These are phyloP conservation scores for Schizopygopsis pylzovi DNA, from an alignment of 2,797 vertebrate genomes.

Conservation along the genomic window DNA sequence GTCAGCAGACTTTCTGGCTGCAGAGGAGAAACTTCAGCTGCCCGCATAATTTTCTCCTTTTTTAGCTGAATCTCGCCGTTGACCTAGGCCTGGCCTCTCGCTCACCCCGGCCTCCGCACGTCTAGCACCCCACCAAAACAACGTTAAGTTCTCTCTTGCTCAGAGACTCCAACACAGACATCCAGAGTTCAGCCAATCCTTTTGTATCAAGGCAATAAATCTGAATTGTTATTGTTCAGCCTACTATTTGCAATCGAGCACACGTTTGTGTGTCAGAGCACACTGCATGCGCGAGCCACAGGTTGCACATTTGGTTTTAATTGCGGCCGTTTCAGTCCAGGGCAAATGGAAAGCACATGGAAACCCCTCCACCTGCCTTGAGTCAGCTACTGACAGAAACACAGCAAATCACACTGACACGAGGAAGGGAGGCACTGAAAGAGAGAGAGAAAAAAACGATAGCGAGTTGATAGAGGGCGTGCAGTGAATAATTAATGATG, in stretches of 20 bases:
- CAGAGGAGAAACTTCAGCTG: conserved; percentile 50
- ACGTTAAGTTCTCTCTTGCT: conserved; percentile 47
- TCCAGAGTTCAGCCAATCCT: conserved; percentile 58
- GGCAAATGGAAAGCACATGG: conserved; percentile 68
- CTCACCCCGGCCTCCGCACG: conserved; percentile 56
- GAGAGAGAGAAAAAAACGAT: conserved; percentile 19
- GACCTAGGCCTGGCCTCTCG: conserved; percentile 58
- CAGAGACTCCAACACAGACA: conserved; percentile 26
- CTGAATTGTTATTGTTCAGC: conserved; percentile 59
- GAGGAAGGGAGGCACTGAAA: conserved; percentile 24
- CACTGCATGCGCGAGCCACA: conserved; percentile 66
- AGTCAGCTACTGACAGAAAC: conserved; percentile 64
- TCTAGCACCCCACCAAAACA: conserved; percentile 50
- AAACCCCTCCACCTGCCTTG: conserved; percentile 65
- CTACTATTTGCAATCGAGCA: conserved; percentile 35
- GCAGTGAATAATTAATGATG: conserved; percentile 27
- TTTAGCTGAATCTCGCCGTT: conserved; percentile 47
- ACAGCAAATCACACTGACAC: conserved; percentile 51
- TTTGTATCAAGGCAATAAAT: conserved; percentile 66
- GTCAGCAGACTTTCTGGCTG: conserved; percentile 63
- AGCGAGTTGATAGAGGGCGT: conserved; percentile 9
- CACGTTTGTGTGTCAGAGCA: conserved; percentile 64
- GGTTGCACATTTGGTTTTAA: conserved; percentile 67
- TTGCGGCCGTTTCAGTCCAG: conserved; percentile 59
- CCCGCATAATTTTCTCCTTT: conserved; percentile 53